Base-by-base conservation (phyloP, 92 coral and sea anemone species). In the Umimayanthus chanpuru region DNA sequence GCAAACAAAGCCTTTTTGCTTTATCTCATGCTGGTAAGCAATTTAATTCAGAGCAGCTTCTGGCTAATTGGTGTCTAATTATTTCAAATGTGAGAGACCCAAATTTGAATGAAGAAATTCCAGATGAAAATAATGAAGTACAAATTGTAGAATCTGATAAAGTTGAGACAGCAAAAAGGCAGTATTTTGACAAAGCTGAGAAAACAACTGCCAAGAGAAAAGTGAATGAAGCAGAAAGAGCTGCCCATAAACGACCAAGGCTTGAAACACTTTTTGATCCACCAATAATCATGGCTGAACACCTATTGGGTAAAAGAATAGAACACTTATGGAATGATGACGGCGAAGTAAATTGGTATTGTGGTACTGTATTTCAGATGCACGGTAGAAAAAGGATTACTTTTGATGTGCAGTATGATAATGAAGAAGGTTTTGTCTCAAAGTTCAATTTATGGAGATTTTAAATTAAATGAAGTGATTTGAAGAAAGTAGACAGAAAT, bases 1-100 rank as follows among this genome's bases (percentile, higher is more conserved):
- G 85, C 40, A 81, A 81, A 81, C 73, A 81, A 81, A 81, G 85
- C 85, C 73, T 81, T 79, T 81, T 81, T 81, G 85, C 85, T 81
- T 81, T 81, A 30, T 61, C 85, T 18, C 85, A 81, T 61, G 85
- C 56, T 58, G 85, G 85, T 25, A 81, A 81, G 26, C 85, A 81
- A 10, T 81, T 81, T 81, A 38, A 39, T 36, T 81, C 85, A 81
- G 73, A 64, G 0, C 85, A 61, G 73, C 23, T 81, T 39, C 21
- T 81, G 49, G 21, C 55, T 14, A 81, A 81, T 23, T 39, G 38
- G 29, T 14, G 30, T 36, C 18, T 28, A 81, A 81, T 81, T 58
- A 61, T 38, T 81, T 81, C 85, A 64, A 39, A 29, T 16, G 30
- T 81, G 32, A 21, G 74, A 25, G 85, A 64, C 38, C 85, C 85